Conservation (phyloP, 2,888 invertebrate genomes). For the Caenorhabditis becei region DNA sequence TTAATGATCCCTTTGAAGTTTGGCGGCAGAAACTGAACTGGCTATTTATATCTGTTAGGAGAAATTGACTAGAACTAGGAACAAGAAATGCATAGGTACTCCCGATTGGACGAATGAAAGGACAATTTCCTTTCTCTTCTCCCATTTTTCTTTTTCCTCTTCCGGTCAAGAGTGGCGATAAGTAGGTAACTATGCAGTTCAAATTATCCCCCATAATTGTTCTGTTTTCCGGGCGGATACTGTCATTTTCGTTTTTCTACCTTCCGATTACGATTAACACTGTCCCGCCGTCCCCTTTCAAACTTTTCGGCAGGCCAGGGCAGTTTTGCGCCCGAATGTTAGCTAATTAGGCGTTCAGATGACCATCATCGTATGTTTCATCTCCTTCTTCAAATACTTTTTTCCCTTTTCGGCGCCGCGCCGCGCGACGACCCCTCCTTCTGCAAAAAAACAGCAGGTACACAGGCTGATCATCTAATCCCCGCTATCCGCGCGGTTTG, state of each 20-base stretch:
- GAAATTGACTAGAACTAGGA: not conserved
- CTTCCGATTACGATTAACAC: not conserved
- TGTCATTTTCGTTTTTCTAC: not conserved
- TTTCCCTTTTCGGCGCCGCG: slow-evolving; percentile 18
- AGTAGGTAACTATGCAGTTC: slow-evolving; percentile 25
- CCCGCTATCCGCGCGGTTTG: slow-evolving; percentile 21
- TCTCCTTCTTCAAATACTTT: slow-evolving; percentile 17
- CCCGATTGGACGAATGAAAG: not conserved
- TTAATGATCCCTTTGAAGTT: slow-evolving; percentile 52
- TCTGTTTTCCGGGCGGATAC: not conserved
- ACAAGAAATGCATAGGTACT: not conserved
- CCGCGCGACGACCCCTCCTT: slow-evolving; percentile 42
- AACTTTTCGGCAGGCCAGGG: not conserved
- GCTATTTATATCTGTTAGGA: slow-evolving; percentile 12
- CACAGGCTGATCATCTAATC: slow-evolving; percentile 50
- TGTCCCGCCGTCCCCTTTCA: not conserved
- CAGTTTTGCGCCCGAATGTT: not conserved
- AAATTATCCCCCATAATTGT: slow-evolving; percentile 22
- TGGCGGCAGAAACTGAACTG: slow-evolving; percentile 37
- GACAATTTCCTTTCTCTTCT: slow-evolving; percentile 4
- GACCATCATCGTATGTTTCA: slow-evolving; percentile 42
- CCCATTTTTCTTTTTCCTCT: slow-evolving; percentile 15
- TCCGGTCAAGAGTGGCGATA: slow-evolving; percentile 24
- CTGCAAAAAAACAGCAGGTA: slow-evolving; percentile 31
- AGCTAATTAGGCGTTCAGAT: slow-evolving; percentile 47